Evolutionary conservation across 92 coral and sea anemone species (phyloP), one percentile per base, ranked within the genome.

Genomic region (Hydrozoanthus gracilis): DNA sequence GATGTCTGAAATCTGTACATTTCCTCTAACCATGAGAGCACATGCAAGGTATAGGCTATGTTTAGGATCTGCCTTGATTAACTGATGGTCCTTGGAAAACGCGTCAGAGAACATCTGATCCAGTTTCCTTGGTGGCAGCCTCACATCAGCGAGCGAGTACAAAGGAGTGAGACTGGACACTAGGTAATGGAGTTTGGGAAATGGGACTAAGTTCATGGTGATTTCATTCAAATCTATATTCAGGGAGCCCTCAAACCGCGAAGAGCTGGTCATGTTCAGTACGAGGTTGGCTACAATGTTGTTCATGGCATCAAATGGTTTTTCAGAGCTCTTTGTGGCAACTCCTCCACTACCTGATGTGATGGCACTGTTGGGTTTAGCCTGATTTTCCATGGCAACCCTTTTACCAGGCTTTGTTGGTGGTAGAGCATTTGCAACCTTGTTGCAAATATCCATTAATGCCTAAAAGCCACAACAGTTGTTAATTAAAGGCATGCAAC

Each of bases 181-280:
- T 13, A 97, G 91, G 72, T 97, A 97, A 54, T 97, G 99, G 3
- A 97, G 93, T 87, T 92, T 95, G 72, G 99, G 99, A 84, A 97
- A 97, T 55, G 99, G 99, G 1, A 97, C 99, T 15, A 97, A 71
- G 86, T 97, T 97, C 99, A 97, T 97, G 2, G 99, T 97, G 51
- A 97, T 97, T 87, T 97, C 99, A 88, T 97, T 97, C 82, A 97
- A 92, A 85, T 97, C 99, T 4, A 97, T 95, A 87, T 97, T 97
- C 67, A 97, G 88, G 55, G 99, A 95, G 45, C 99, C 99, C 52
- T 97, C 99, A 83, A 97, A 97, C 39, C 99, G 88, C n/a, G 99
- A 95, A 3, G 98, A 97, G 88, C 99, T 97, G 3, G 99, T 97
- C 99, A 97, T 89, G 92, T 97, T 97, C 27, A 97, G 82, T 8